Evolutionary conservation across 1,140 invertebrate species (phyloP), one percentile per base, ranked within the genome.

Genomic region (Myzus persicae): DNA sequence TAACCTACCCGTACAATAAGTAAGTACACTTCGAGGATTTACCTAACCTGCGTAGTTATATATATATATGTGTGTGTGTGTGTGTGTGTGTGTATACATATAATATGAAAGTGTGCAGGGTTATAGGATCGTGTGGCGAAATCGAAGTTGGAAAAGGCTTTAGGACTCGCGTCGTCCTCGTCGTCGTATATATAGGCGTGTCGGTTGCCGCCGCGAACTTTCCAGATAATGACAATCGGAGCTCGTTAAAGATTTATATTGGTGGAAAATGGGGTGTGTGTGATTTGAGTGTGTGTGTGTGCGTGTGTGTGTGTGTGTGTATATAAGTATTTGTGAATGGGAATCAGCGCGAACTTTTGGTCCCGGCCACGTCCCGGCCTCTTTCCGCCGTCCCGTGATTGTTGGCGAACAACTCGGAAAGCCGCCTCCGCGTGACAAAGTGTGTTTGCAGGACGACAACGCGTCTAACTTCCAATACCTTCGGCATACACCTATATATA

Each of bases 241-340:
- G 91, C 91, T 93, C 91, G 91, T 93, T 93, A 84, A 93, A 93
- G 91, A 93, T 93, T 93, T 93, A 93, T 93, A 84, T 84, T 48
- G 67, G 24, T 20, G 46, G 67, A 51, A 88, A 88, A 88, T n/a
- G 51, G 89, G 20, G 51, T 40, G 36, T 46, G 46, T 84, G 82
- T 84, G 85, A 67, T n/a, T 67, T 67, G 59, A 18, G 31, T 3
- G 26, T 31, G 24, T 26, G 24, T 31, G 54, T 31, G 54, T 31
- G 54, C 11, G 54, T 59, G 54, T 11, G 54, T 14, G 26, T 11
- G 26, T 31, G 7, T 54, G 54, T 54, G 54, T 54, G 54, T 54
- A 31, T 67, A 67, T n/a, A 87, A 46, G 40, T 46, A 46, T 90
- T 90, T 59, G 88, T 90, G 46, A 36, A 89, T n/a, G 38, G n/a